Conservation (phyloP, 2,113 vertebrate genomes). For the Lepidiolamprologus cunningtoni region DNA sequence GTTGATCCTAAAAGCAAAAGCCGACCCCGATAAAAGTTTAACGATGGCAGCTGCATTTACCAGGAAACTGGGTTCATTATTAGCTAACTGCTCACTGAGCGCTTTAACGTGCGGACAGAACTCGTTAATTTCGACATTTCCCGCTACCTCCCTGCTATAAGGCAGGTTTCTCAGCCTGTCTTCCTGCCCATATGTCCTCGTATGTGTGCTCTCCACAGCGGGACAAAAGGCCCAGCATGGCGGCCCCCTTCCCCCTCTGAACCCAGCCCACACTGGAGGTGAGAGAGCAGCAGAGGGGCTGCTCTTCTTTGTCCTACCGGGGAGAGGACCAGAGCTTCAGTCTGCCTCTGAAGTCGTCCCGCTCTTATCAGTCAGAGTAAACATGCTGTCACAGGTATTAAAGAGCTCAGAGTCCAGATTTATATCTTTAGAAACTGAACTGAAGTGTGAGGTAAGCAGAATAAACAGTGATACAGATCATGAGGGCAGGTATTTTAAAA, state of each 20-base stretch:
- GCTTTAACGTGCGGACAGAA: neutral
- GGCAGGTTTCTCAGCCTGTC: neutral
- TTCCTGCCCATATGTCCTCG: neutral
- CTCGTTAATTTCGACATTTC: neutral
- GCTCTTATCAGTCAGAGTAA: neutral
- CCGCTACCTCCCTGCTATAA: neutral
- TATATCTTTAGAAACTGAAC: neutral
- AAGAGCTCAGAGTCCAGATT: neutral
- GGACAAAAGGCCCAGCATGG: neutral
- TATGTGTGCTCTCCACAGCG: neutral
- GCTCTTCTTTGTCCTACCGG: neutral
- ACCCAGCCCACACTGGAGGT: neutral
- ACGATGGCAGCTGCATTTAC: neutral
- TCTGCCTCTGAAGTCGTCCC: neutral
- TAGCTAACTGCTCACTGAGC: neutral
- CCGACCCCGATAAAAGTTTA: neutral
- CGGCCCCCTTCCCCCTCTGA: neutral
- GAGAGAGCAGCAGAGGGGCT: neutral
- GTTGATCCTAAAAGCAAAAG: neutral
- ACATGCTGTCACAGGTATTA: neutral
- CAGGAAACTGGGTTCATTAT: neutral
- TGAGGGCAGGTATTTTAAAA: neutral
- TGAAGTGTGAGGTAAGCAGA: neutral
- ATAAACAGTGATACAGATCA: neutral
- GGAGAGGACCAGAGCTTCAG: neutral